Evolutionary conservation across 2,797 vertebrate genomes (phyloP), one percentile per base, ranked within the genome.

Genomic region (Capromys pilorides): DNA sequence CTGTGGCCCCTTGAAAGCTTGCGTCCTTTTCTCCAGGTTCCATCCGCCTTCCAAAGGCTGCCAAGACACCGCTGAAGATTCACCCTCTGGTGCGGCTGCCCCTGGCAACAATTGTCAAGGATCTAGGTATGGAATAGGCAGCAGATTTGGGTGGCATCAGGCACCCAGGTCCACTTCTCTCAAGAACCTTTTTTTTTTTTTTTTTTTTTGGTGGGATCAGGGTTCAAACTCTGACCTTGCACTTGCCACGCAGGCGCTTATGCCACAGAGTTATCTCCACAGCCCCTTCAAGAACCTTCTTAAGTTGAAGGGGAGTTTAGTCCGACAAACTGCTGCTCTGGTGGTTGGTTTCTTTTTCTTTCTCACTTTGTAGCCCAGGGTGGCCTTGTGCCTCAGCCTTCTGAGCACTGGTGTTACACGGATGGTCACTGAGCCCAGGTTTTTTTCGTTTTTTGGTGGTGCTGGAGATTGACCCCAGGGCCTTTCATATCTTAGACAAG

Each of bases 31-130:
- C 28, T 61, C 36, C 61, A 99, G 99, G 99, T 97, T 99, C 99
- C 95, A 99, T 99, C 96, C 98, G 99, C 93, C 98, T 99, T 75
- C 99, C 99, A 59, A 99, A 99, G 98, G 99, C 99, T 1, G 98
- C 99, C 24, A 99, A 99, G 96, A 98, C 98, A 5, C 99, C 99
- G 1, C 41, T 98, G 57, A 99, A 99, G 98, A 99, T 98, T 90
- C 98, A 99, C 91, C 90, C 99, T 41, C 94, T 99, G 92, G 98
- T 99, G 88, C 98, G 99, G 81, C 99, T 98, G 90, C 99, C 99
- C 0, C 97, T 99, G 86, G 98, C 98, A 39, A 98, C 98, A 94
- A 99, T 99, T 4, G 99, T 99, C 93, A 99, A 99, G 98, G 99
- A 99, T 96, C 98, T 99, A 95, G 99, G 99, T 99, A 97, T 98